These are phyloP conservation scores for Lasioglossum villosulum DNA, from an alignment of 2,888 invertebrate genomes.

Conservation along the genomic window DNA sequence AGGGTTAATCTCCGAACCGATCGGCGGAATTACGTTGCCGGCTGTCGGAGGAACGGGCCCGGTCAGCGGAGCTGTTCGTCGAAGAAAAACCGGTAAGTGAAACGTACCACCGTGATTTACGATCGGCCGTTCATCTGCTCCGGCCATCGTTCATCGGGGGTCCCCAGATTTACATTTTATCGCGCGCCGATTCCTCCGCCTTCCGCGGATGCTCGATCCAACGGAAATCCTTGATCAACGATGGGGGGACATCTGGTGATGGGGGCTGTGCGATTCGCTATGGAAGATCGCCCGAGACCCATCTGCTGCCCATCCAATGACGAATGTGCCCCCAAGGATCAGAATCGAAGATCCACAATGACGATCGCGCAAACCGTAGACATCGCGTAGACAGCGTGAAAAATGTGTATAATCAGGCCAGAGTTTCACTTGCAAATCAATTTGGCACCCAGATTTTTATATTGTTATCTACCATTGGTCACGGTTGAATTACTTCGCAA, in stretches of 20 bases:
- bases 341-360: conserved; percentile 13
- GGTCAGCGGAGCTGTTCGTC: neutral
- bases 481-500: too few species aligned
- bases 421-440: neutral
- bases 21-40: conserved; percentile 53
- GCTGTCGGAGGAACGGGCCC: conserved; percentile 28
- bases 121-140: conserved; percentile 43
- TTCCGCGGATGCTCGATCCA: conserved; percentile 11
- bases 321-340: conserved; percentile 71
- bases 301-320: conserved; percentile 77
- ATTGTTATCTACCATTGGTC: too few species aligned
- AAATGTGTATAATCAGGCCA: neutral
- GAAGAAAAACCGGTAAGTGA: conserved; percentile 49
- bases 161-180: conserved; percentile 52
- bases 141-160: conserved; percentile 31
- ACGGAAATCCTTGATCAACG: conserved; percentile 52
- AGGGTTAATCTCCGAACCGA: conserved; percentile 56
- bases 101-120: conserved; percentile 53
- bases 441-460: neutral
- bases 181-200: conserved; percentile 6
- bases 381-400: neutral
- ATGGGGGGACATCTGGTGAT: conserved; percentile 72
- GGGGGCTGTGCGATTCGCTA: conserved; percentile 57
- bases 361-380: conserved; percentile 20
- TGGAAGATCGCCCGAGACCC: conserved; percentile 71